Base-by-base conservation (phyloP, 2,888 invertebrate species). In the Stenodema calcarata region DNA sequence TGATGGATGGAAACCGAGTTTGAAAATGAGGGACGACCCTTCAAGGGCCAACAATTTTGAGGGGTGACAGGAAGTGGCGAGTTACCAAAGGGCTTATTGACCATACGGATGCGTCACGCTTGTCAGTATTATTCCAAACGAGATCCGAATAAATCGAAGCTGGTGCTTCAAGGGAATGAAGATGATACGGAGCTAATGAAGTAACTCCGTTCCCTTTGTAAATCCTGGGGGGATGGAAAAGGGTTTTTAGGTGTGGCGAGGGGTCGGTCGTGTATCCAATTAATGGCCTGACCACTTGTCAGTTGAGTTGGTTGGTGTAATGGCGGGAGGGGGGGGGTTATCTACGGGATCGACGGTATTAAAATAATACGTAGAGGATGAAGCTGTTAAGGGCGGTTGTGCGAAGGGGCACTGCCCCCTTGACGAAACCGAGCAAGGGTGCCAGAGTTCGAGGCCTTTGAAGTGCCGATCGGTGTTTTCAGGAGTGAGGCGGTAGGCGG, bases 281-380 rank as follows among this genome's bases (percentile, higher is more conserved):
- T 82, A 79, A 82, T 69, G 18, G 82, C 11, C 35, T 82, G 82
- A 82, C 82, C 82, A 80, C 80, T 80, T 54, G 69, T 62, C 35
- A 54, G 79, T 28, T 28, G 27, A 50, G 1, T n/a, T 27, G 27
- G 30, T 23, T n/a, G n/a, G n/a, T n/a, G n/a, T n/a, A n/a, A n/a
- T n/a, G n/a, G n/a, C n/a, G n/a, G n/a, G n/a, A n/a, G 79, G 41
- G 18, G 79, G 42, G 23, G 79, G 79, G 50, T 79, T 79, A 79
- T 79, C 79, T 50, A 50, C 50, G 79, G 50, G 79, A 50, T 50
- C 14, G 50, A 44, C 50, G 41, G 50, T 50, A 79, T 79, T 79
- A 79, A 79, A 79, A 79, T 79, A 79, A 79, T 79, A 28, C 47
- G 47, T 9, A 79, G 50, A 50, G 50, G 50, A 44, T 12, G 79